These are phyloP conservation scores for Helarctos malayanus DNA, from an alignment of 2,797 vertebrate genomes.

Conservation along the genomic window DNA sequence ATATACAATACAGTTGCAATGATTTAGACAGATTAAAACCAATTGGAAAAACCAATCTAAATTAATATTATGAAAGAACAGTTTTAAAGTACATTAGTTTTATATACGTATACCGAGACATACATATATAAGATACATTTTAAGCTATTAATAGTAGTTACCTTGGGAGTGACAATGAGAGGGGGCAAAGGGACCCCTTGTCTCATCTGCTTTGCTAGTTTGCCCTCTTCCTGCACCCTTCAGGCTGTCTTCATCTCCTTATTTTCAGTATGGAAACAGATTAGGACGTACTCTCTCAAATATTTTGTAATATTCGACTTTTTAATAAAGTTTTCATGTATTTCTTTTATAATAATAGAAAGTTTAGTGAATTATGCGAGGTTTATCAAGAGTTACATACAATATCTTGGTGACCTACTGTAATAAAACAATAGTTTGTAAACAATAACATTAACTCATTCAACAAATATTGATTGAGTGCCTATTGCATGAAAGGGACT, in stretches of 20 bases:
- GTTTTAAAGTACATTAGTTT: conserved; percentile 55
- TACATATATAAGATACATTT: background rate
- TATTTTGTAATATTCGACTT: conserved; percentile 50
- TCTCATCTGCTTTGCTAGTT: background rate
- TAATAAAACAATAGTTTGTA: conserved; percentile 60
- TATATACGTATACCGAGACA: background rate
- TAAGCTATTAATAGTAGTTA: conserved; percentile 29
- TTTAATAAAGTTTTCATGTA: conserved; percentile 6
- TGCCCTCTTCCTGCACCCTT: background rate
- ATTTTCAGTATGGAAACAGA: background rate
- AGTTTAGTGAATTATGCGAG: conserved; percentile 29
- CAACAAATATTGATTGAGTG: conserved; percentile 12
- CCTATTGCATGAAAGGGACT: background rate
- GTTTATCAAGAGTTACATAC: conserved; percentile 43
- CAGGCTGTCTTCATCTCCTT: background rate
- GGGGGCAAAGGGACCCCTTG: background rate
- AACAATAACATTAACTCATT: conserved; percentile 46
- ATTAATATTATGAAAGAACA: conserved; percentile 29
- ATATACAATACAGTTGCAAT: background rate
- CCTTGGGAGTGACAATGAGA: background rate
- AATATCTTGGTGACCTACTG: conserved; percentile 40
- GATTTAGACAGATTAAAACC: conserved; percentile 42
- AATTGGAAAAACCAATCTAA: conserved; percentile 24
- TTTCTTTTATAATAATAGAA: conserved; percentile 36
- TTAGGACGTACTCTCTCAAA: conserved; percentile 7